A percentile compares a stretch with the other conserved stretches of the same genome.
These are phyloP conservation scores for Capromys pilorides DNA, from an alignment of 2,797 vertebrate species.

Conservation along the genomic window DNA sequence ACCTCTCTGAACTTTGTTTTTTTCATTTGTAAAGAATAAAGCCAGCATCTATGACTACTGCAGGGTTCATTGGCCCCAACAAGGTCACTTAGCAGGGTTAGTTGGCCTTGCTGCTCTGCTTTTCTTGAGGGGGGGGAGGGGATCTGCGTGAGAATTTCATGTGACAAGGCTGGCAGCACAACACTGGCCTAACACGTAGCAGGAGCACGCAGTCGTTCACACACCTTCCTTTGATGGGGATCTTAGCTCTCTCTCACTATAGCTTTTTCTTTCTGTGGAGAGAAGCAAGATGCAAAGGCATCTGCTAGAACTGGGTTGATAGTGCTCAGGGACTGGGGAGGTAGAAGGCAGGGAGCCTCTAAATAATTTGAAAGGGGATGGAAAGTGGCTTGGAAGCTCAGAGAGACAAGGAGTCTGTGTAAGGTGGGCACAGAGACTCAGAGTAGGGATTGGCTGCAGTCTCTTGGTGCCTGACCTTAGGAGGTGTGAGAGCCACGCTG, in stretches of 20 bases:
- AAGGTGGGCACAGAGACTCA: not conserved
- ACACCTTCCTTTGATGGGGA: not conserved
- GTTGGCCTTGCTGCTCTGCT: not conserved
- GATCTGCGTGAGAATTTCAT: not conserved
- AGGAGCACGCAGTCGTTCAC: not conserved
- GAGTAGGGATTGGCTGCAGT: not conserved
- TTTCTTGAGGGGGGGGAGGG: not conserved
- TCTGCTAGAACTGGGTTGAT: not conserved
- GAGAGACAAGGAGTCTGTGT: not conserved
- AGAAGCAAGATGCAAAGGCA: not conserved
- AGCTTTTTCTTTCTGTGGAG: not conserved
- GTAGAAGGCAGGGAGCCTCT: not conserved
- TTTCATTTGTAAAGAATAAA: constrained; percentile 13
- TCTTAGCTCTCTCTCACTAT: not conserved
- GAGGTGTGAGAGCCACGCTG: not conserved
- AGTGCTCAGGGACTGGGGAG: not conserved
- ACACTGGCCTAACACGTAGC: not conserved
- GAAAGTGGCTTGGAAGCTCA: not conserved
- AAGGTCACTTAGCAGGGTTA: not conserved
- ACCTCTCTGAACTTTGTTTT: constrained; percentile 8
- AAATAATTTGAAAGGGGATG: not conserved
- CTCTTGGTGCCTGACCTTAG: not conserved
- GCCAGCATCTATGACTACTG: not conserved
- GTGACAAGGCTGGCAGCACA: not conserved
- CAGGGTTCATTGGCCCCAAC: not conserved